These are phyloP conservation scores for Volucella inflata DNA, from an alignment of 2,888 invertebrate species.

Conservation along the genomic window DNA sequence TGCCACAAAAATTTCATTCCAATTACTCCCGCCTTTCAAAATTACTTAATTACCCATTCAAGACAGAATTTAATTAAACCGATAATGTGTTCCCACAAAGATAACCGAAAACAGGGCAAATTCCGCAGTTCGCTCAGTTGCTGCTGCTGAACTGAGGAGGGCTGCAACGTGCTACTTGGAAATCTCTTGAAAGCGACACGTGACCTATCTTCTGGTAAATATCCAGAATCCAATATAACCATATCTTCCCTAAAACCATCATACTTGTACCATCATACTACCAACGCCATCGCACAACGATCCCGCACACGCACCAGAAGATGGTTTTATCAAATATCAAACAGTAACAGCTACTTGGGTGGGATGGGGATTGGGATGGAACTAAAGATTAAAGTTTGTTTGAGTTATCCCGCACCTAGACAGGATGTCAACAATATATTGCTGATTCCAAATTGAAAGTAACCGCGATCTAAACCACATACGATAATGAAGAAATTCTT, in stretches of 20 bases:
- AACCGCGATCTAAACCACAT: too few species aligned
- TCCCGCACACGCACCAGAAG: neutral
- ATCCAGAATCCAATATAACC: too few species aligned
- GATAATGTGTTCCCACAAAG: conserved; percentile 30
- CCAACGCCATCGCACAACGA: too few species aligned
- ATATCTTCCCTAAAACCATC: too few species aligned
- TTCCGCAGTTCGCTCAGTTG: neutral
- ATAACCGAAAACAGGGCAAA: conserved; percentile 14
- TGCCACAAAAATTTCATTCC: neutral
- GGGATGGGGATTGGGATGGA: too few species aligned
- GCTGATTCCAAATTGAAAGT: too few species aligned
- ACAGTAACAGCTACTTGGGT: conserved; percentile 1
- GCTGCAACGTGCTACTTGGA: neutral
- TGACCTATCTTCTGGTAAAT: conserved; percentile 27
- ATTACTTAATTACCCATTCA: conserved; percentile 27
- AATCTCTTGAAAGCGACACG: conserved; percentile 40
- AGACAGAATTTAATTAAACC: conserved; percentile 39
- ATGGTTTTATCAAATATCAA: conserved; percentile 38
- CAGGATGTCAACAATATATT: too few species aligned
- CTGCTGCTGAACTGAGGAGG: neutral
- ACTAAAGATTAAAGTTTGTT: too few species aligned
- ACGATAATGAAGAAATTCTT: too few species aligned
- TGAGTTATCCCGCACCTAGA: too few species aligned
- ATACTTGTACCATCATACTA: too few species aligned
- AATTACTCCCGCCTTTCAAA: conserved; percentile 14